Conservation (phyloP, 2,797 vertebrate genomes). For the Phylloscopus collybita region DNA sequence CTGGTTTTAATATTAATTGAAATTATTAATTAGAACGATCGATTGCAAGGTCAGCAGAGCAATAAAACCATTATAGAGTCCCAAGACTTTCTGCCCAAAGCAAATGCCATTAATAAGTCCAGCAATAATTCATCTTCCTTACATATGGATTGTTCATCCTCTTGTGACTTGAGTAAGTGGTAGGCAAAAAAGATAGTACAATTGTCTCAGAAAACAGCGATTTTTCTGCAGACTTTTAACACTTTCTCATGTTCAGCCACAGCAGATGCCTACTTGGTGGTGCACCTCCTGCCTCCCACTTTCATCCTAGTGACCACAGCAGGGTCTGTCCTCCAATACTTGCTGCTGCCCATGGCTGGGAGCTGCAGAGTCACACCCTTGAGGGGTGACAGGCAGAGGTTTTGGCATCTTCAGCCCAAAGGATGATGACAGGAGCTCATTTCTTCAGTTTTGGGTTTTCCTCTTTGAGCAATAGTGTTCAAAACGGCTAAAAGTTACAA, state of each 20-base stretch:
- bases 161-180: not conserved
- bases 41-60: constrained; percentile 33
- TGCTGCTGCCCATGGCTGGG: not conserved
- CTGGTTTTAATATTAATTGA: constrained; percentile 46
- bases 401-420: not conserved
- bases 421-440: not conserved
- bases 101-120: not conserved
- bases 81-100: not conserved
- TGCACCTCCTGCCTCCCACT: not conserved
- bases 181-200: not conserved
- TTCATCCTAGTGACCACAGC: not conserved
- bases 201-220: not conserved
- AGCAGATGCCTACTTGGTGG: not conserved
- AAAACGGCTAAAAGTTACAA: not conserved
- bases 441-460: not conserved
- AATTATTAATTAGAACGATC: constrained; percentile 22
- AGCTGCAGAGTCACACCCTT: not conserved
- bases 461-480: not conserved
- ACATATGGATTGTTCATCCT: not conserved
- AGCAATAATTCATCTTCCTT: constrained; percentile 22
- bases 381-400: not conserved
- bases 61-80: constrained; percentile 12
- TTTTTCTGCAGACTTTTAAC: not conserved
- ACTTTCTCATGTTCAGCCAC: not conserved
- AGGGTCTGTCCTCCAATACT: not conserved